A percentile compares a stretch with the other conserved stretches of the same genome.
Conservation (phyloP, 2,113 vertebrate species). For the Burhinus bistriatus region DNA sequence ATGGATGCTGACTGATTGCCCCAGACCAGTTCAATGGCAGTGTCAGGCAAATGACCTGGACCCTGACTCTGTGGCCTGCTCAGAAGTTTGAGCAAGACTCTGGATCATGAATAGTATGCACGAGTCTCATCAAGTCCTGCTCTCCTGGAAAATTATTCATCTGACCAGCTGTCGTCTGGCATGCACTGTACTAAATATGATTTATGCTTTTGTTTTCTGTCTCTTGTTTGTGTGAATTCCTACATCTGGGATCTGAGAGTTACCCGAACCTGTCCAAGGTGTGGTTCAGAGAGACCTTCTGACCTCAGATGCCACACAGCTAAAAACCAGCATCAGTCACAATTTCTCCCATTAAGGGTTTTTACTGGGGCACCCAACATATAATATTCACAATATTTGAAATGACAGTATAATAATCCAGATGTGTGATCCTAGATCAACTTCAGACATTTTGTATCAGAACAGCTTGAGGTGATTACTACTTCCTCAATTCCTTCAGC, state of each 20-base stretch:
- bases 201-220: neutral
- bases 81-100: neutral
- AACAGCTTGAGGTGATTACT: neutral
- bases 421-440: neutral
- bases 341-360: neutral
- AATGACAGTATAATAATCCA: neutral
- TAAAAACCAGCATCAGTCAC: neutral
- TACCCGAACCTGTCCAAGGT: accelerated
- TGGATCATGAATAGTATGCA: neutral
- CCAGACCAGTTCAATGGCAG: neutral
- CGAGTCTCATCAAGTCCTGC: neutral
- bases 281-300: neutral
- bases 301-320: neutral
- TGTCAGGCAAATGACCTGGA: neutral
- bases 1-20: neutral
- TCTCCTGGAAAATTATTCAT: neutral
- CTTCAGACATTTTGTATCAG: neutral
- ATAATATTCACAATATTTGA: neutral
- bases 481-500: neutral
- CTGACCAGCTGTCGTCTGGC: neutral
- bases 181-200: neutral
- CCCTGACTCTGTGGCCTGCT: neutral
- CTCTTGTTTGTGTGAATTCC: neutral
- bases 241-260: neutral
- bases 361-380: neutral